These are phyloP conservation scores for Conger conger DNA, from an alignment of 2,113 vertebrate species.

Conservation along the genomic window DNA sequence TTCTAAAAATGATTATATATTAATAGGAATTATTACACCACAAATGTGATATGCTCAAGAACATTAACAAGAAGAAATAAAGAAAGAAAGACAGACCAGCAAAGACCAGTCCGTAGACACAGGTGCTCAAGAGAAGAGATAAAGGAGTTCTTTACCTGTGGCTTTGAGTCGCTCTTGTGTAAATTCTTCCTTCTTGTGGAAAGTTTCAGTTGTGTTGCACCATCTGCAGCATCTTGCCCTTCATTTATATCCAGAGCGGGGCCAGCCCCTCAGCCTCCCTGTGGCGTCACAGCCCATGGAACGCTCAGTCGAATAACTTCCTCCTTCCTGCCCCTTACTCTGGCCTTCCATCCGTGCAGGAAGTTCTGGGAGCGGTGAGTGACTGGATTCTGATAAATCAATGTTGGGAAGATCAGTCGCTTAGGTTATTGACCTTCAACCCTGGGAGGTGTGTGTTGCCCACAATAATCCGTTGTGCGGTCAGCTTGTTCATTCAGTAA, in stretches of 20 bases:
- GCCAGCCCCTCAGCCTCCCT: neutral
- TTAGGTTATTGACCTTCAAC: neutral
- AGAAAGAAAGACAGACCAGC: neutral
- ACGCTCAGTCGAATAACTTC: neutral
- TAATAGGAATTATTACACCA: no score
- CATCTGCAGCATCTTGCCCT: neutral
- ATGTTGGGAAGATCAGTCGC: neutral
- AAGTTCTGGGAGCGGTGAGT: neutral
- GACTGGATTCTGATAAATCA: neutral
- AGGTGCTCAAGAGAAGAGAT: neutral
- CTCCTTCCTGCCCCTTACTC: neutral
- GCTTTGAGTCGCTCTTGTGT: neutral
- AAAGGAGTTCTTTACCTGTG: neutral
- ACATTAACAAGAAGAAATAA: neutral
- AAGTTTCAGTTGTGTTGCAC: neutral
- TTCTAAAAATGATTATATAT: neutral
- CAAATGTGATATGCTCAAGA: no score
- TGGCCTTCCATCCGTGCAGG: neutral
- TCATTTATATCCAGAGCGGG: neutral
- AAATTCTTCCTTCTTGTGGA: neutral
- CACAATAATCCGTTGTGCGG: neutral
- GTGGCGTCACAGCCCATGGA: neutral
- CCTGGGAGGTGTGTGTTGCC: neutral
- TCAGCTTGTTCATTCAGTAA: no score
- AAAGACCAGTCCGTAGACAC: neutral